A percentile compares a stretch with the other conserved stretches of the same genome.
Conservation (phyloP, 2,797 vertebrate species). For the Xenentodon cancila region DNA sequence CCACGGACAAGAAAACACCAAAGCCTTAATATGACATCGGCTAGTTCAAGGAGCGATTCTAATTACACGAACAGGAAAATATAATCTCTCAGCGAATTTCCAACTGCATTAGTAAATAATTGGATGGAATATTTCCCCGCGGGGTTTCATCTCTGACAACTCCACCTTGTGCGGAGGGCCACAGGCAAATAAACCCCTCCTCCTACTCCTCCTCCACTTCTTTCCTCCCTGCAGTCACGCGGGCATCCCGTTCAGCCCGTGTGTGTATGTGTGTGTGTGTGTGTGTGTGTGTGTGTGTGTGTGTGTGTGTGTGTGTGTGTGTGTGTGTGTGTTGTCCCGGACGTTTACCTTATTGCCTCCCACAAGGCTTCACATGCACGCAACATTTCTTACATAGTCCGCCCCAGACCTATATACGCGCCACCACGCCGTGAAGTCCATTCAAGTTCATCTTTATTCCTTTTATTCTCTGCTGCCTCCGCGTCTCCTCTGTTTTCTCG, state of each 20-base stretch:
- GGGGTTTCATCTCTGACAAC: conserved; percentile 37
- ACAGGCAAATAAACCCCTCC: conserved; percentile 13
- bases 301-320: no score
- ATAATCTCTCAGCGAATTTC: conserved; percentile 42
- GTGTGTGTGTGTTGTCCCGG: conserved; percentile 21
- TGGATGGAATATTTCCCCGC: conserved; percentile 3
- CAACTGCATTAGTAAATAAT: conserved; percentile 47
- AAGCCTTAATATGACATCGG: conserved; percentile 37
- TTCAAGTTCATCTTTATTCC: background rate
- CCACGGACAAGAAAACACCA: conserved; percentile 19
- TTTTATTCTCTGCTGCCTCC: background rate
- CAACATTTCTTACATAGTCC: background rate
- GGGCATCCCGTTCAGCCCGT: conserved; percentile 77
- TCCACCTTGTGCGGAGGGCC: conserved; percentile 64
- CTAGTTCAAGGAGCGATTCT: conserved; percentile 26
- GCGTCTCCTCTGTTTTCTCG: conserved; percentile 27
- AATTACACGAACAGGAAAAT: conserved; percentile 38
- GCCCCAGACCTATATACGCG: background rate
- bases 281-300: background rate
- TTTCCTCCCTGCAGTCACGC: conserved; percentile 83
- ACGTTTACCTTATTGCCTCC: conserved; percentile 70
- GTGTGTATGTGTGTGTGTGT: conserved; percentile 35
- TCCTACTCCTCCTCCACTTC: conserved; percentile 52
- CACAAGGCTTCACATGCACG: conserved; percentile 65
- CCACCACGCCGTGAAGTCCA: conserved; percentile 6